These are phyloP conservation scores for Clarias platycephalus DNA, from an alignment of 2,797 vertebrate genomes.

Conservation along the genomic window DNA sequence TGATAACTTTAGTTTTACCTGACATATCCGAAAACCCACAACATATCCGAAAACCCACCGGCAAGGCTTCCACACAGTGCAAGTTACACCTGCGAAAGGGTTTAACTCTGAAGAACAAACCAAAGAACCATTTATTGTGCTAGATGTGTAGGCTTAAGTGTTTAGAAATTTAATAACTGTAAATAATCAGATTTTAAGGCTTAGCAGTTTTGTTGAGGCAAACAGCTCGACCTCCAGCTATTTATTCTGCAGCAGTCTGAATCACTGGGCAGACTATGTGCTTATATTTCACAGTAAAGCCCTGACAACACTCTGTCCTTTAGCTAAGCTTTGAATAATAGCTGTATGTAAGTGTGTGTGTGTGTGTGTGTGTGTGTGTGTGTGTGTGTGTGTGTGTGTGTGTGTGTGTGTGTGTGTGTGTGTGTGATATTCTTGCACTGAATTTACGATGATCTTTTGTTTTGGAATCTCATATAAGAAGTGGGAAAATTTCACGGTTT, in stretches of 20 bases:
- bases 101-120: not conserved
- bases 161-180: conserved; percentile 41
- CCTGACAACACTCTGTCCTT: conserved; percentile 22
- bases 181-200: conserved; percentile 46
- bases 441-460: not conserved
- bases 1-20: no score
- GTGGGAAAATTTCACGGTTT: not conserved
- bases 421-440: not conserved
- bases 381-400: conserved; percentile 14
- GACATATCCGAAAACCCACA: no score
- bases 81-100: not conserved
- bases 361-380: not conserved
- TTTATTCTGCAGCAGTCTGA: not conserved
- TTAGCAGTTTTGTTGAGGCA: conserved; percentile 31
- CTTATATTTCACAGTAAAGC: conserved; percentile 28
- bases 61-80: no score
- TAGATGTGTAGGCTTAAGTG: not conserved
- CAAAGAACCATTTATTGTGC: no score
- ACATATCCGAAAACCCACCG: no score
- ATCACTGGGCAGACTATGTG: not conserved
- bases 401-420: conserved; percentile 9
- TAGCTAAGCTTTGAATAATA: conserved; percentile 22
- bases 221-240: not conserved
- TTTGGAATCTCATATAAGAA: not conserved
- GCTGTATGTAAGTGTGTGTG: not conserved